These are phyloP conservation scores for Hypselothyrea guttata DNA, from an alignment of 2,888 invertebrate genomes.

Conservation along the genomic window DNA sequence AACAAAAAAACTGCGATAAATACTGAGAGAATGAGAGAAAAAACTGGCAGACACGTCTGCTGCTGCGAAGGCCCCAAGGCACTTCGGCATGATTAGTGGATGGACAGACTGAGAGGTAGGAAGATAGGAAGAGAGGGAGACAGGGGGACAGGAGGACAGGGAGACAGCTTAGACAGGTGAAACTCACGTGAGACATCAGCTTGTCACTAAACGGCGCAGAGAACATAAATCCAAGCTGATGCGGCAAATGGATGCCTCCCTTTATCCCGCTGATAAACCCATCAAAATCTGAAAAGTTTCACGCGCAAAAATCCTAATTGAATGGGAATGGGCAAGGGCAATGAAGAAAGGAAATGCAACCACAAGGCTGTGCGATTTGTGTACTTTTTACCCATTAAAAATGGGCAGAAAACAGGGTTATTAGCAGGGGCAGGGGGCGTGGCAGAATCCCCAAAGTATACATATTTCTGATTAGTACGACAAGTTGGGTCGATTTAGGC, in stretches of 20 bases:
- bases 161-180: constrained; percentile 24
- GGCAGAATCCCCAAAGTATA: too few relatives aligned
- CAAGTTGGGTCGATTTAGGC: too few relatives aligned
- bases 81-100: constrained; percentile 55
- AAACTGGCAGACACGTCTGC: constrained; percentile 44
- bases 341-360: constrained; percentile 19
- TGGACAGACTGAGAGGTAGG: constrained; percentile 3
- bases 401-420: too few relatives aligned
- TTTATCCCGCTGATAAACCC: constrained; percentile 16
- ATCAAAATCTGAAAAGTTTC: constrained; percentile 38
- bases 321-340: constrained; percentile 19
- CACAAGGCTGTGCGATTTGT: constrained; percentile 35
- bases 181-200: constrained; percentile 45
- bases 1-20: too few relatives aligned
- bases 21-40: constrained; percentile 5
- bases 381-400: constrained; percentile 52
- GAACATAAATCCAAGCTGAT: constrained; percentile 59
- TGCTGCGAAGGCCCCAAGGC: constrained; percentile 6
- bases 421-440: too few relatives aligned
- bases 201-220: constrained; percentile 41
- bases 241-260: too few relatives aligned
- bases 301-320: constrained; percentile 27
- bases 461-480: too few relatives aligned
- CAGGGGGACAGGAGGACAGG: not conserved
- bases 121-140: not conserved